These are phyloP conservation scores for Stenchaetothrips biformis DNA, from an alignment of 2,888 invertebrate species.

Conservation along the genomic window DNA sequence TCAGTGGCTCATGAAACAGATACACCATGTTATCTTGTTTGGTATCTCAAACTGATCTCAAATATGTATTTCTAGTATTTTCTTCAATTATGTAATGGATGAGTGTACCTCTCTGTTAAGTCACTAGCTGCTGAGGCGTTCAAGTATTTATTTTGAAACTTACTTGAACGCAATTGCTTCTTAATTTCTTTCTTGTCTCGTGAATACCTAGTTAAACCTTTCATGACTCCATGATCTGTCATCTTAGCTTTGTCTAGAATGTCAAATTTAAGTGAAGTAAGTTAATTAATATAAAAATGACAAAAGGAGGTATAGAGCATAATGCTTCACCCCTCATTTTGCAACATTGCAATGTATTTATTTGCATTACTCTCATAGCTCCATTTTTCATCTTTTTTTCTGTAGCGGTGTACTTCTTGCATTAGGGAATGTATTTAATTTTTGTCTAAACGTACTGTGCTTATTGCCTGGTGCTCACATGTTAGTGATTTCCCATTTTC, in stretches of 20 bases:
- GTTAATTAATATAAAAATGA: background rate
- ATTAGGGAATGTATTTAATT: background rate
- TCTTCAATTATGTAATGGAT: slow-evolving; percentile 22
- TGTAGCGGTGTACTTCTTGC: background rate
- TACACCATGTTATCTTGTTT: background rate
- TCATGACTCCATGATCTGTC: slow-evolving; percentile 22
- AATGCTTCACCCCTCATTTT: background rate
- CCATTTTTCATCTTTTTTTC: background rate
- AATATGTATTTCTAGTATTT: background rate
- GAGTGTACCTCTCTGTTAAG: slow-evolving; percentile 24
- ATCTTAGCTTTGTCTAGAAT: background rate
- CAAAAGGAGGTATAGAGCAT: background rate
- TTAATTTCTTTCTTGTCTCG: slow-evolving; percentile 1
- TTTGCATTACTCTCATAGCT: background rate
- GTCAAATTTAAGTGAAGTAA: background rate
- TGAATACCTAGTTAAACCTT: slow-evolving; percentile 16
- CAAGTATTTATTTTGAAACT: background rate
- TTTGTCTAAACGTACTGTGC: background rate
- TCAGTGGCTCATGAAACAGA: background rate
- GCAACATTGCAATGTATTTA: background rate
- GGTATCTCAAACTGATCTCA: slow-evolving; percentile 17
- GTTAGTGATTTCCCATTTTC: background rate
- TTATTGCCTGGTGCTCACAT: background rate
- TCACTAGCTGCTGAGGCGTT: slow-evolving; percentile 5
- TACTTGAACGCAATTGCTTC: background rate